These are phyloP conservation scores for Amphilophus citrinellus DNA, from an alignment of 2,113 vertebrate species.

Conservation along the genomic window DNA sequence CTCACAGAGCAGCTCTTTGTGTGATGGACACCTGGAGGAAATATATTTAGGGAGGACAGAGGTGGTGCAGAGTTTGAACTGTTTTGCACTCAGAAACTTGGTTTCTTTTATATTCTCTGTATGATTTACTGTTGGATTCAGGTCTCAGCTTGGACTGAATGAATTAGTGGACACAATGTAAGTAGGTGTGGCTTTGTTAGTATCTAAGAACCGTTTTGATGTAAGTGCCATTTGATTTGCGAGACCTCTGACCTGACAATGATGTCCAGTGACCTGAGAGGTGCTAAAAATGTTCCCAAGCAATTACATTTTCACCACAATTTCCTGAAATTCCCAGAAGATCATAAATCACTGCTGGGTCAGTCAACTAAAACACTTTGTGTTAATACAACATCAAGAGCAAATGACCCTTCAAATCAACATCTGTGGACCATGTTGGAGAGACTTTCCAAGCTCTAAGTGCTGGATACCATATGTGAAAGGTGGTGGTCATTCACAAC, in stretches of 20 bases:
- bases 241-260: constrained; percentile 28
- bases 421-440: constrained; percentile 76
- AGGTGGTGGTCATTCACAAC: constrained; percentile 53
- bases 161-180: constrained; percentile 8
- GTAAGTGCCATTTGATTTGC: constrained; percentile 3
- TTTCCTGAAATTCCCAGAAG: constrained; percentile 65
- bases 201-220: background rate
- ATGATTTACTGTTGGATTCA: constrained; percentile 22
- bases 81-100: constrained; percentile 52
- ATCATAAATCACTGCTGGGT: constrained; percentile 72
- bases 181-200: background rate
- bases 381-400: constrained; percentile 74
- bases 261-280: constrained; percentile 44
- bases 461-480: constrained; percentile 58
- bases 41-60: constrained; percentile 39
- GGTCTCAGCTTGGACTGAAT: background rate
- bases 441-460: constrained; percentile 23
- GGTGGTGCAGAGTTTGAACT: constrained; percentile 25
- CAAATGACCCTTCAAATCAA: constrained; percentile 77
- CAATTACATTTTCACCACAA: constrained; percentile 61
- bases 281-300: constrained; percentile 52
- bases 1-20: constrained; percentile 59
- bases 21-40: constrained; percentile 68
- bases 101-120: background rate
- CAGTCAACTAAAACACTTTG: constrained; percentile 67